Conservation (phyloP, 92 coral and sea anemone genomes). For the Ricordea florida region DNA sequence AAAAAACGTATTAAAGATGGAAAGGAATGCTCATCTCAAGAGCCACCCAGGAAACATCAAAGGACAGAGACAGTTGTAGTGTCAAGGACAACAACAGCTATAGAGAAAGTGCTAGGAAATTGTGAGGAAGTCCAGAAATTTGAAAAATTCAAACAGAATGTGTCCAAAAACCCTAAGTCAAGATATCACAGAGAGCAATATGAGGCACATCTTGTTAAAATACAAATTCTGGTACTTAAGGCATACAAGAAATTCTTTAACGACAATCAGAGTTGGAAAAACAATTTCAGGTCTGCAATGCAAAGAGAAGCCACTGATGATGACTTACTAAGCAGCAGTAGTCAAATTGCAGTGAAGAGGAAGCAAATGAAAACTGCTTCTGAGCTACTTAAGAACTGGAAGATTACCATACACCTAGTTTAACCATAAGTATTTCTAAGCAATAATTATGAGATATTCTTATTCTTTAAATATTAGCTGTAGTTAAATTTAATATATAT, state of each 20-base stretch:
- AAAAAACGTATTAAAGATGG: neutral
- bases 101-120: constrained; percentile 32
- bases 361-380: constrained; percentile 6
- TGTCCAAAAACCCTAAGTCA: constrained; percentile 26
- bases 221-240: constrained; percentile 47
- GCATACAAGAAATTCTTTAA: constrained; percentile 14
- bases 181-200: constrained; percentile 43
- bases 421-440: too few species aligned
- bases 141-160: constrained; percentile 30
- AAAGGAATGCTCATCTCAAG: constrained; percentile 7
- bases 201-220: constrained; percentile 24
- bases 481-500: too few species aligned
- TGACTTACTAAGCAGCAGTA: neutral
- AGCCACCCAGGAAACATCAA: neutral
- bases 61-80: neutral
- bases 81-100: constrained; percentile 42
- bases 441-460: too few species aligned
- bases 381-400: constrained; percentile 23
- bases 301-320: neutral
- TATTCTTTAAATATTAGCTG: too few species aligned
- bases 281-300: neutral
- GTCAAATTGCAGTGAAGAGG: neutral
- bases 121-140: constrained; percentile 23
- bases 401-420: constrained; percentile 29
- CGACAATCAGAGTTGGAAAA: constrained; percentile 22